Percentiles rank a stretch among this genome's conserved stretches.
Evolutionary conservation across 2,888 invertebrate species (phyloP).

Genomic region (Scrobipalpa atriplicella): DNA sequence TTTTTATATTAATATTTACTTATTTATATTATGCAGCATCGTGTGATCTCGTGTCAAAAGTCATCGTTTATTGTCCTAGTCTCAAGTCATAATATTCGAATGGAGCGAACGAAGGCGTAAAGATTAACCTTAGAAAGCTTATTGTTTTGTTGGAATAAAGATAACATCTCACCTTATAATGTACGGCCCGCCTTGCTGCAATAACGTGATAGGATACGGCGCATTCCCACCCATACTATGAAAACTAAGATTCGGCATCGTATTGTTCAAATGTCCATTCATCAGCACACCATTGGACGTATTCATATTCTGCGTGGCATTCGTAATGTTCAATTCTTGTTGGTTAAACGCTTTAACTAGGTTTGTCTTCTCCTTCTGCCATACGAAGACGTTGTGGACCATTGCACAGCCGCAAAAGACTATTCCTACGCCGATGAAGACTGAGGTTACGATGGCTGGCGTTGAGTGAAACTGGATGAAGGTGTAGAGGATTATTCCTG

Average conservation of each 20-base stretch:
- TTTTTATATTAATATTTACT: no score
- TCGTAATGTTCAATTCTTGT: slow-evolving; percentile 60
- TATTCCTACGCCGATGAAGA: slow-evolving; percentile 94
- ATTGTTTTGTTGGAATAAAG: neutral
- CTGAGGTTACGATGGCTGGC: slow-evolving; percentile 94
- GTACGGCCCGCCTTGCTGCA: slow-evolving; percentile 82
- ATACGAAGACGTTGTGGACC: slow-evolving; percentile 97
- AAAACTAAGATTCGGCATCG: slow-evolving; percentile 68
- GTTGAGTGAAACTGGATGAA: slow-evolving; percentile 96
- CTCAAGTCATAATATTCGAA: no score
- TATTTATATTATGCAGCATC: no score
- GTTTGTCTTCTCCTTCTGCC: slow-evolving; percentile 95
- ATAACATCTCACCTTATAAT: slow-evolving; percentile 71
- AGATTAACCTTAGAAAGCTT: no score
- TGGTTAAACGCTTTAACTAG: slow-evolving; percentile 85
- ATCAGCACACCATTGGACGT: slow-evolving; percentile 68
- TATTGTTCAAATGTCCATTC: slow-evolving; percentile 72
- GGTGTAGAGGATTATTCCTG: slow-evolving; percentile 95
- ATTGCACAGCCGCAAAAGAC: slow-evolving; percentile 96
- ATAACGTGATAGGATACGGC: slow-evolving; percentile 72
- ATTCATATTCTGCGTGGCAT: slow-evolving; percentile 54
- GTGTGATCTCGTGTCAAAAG: no score
- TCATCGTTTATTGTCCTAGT: no score
- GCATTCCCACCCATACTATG: slow-evolving; percentile 65
- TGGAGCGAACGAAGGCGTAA: no score